These are phyloP conservation scores for Venusia cambrica DNA, from an alignment of 2,888 invertebrate genomes.

Conservation along the genomic window DNA sequence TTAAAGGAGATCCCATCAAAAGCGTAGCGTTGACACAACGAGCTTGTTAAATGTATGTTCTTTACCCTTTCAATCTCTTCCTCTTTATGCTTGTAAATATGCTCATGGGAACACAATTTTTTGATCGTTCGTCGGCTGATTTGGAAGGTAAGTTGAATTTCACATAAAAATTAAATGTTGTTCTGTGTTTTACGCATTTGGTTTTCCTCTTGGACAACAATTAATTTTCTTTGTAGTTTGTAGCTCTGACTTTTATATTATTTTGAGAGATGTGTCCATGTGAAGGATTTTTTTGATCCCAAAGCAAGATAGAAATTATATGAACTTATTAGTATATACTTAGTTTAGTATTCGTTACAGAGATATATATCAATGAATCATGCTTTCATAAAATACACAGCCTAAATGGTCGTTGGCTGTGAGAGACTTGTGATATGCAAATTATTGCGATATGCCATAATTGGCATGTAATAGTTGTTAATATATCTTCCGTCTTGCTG, in stretches of 20 bases:
- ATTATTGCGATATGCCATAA: too few species aligned
- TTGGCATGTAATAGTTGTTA: constrained; percentile 2
- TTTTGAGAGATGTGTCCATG: constrained; percentile 41
- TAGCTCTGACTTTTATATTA: constrained; percentile 20
- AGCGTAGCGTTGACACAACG: too few species aligned
- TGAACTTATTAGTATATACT: constrained; percentile 10
- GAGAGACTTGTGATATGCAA: too few species aligned
- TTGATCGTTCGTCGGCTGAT: constrained; percentile 10
- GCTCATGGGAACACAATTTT: constrained; percentile 20
- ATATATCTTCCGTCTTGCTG: constrained; percentile 6
- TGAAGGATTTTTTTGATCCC: constrained; percentile 26
- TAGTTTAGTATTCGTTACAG: too few species aligned
- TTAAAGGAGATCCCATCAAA: too few species aligned
- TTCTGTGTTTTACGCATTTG: too few species aligned
- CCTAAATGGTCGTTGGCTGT: too few species aligned
- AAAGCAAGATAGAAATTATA: constrained; percentile 15
- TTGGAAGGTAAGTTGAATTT: constrained; percentile 26
- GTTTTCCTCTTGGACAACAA: too few species aligned
- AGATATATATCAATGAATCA: too few species aligned
- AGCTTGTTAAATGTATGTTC: too few species aligned
- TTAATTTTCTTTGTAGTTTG: constrained; percentile 20
- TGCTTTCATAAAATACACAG: too few species aligned
- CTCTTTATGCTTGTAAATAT: not conserved
- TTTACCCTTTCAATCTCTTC: not conserved
- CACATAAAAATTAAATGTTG: constrained; percentile 26